Evolutionary conservation across 2,113 vertebrate genomes (phyloP).

Genomic region (Hemicordylus capensis): DNA sequence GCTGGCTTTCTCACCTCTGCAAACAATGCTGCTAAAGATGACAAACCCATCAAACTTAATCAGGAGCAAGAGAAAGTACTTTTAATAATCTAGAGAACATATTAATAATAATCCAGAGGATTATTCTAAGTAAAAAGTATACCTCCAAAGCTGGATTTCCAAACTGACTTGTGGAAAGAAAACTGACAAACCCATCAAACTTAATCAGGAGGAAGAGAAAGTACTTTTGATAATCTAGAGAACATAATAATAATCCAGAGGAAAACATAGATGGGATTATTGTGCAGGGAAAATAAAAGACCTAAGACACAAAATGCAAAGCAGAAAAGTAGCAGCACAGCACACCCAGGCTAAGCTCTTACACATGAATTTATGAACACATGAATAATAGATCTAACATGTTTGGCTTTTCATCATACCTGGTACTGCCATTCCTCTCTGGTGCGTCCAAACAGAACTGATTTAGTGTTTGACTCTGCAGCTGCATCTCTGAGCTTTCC

Average conservation of each 20-base stretch:
- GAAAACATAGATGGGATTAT: not conserved
- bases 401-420: conserved; percentile 65
- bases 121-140: too few species aligned
- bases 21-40: not conserved
- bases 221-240: too few species aligned
- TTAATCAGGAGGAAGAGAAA: not conserved
- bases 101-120: too few species aligned
- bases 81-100: too few species aligned
- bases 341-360: not conserved
- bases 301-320: not conserved
- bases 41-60: not conserved
- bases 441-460: conserved; percentile 30
- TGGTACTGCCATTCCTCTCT: conserved; percentile 73
- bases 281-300: not conserved
- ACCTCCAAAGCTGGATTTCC: too few species aligned
- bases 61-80: not conserved
- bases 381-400: not conserved
- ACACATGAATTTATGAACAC: not conserved
- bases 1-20: not conserved
- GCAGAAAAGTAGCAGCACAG: not conserved
- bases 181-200: not conserved
- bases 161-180: too few species aligned
- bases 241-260: not conserved
- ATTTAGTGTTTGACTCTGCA: conserved; percentile 48
- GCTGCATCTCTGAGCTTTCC: conserved; percentile 49